Percentiles rank a stretch among this genome's conserved stretches.
phyloP scores from a whole-genome alignment of 2,797 vertebrate genomes.

The Hephaestus fuliginosus region DNA sequence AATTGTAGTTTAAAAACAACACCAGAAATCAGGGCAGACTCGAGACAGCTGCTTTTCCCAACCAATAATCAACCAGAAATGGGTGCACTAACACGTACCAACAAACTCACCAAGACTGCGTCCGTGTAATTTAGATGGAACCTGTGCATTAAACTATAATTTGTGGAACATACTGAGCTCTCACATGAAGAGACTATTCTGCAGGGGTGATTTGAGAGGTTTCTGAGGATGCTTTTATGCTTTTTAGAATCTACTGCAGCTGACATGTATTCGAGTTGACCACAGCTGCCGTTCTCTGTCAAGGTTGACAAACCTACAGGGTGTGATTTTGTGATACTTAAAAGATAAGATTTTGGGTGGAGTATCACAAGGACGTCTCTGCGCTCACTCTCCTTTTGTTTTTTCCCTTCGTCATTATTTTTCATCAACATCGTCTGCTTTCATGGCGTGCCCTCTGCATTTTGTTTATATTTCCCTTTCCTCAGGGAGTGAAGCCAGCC shows the following conservation, averaged over 20 bases:
- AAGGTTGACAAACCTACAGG: slow-evolving; percentile 9
- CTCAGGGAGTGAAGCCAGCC: slow-evolving; percentile 97
- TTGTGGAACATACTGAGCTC: background rate
- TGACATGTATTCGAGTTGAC: slow-evolving; percentile 20
- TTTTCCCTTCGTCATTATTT: slow-evolving; percentile 31
- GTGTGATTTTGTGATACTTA: background rate
- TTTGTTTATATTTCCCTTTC: slow-evolving; percentile 60
- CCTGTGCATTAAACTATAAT: background rate
- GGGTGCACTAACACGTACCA: background rate
- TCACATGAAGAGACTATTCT: background rate
- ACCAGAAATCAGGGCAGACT: background rate
- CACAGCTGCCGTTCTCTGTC: slow-evolving; percentile 16
- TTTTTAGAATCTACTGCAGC: slow-evolving; percentile 13
- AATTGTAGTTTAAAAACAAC: slow-evolving; percentile 14
- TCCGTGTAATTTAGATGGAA: background rate
- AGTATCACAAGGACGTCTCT: slow-evolving; percentile 1
- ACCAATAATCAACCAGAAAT: background rate
- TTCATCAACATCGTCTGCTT: slow-evolving; percentile 20
- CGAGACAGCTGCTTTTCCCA: background rate
- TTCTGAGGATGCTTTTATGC: slow-evolving; percentile 1
- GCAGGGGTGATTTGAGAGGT: background rate
- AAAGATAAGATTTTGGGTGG: slow-evolving; percentile 21
- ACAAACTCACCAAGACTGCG: too few relatives aligned
- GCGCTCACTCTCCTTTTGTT: background rate
- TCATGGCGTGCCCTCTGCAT: slow-evolving; percentile 23